phyloP scores from a whole-genome alignment of 2,888 invertebrate species.

The Heteromyza rotundicornis region DNA sequence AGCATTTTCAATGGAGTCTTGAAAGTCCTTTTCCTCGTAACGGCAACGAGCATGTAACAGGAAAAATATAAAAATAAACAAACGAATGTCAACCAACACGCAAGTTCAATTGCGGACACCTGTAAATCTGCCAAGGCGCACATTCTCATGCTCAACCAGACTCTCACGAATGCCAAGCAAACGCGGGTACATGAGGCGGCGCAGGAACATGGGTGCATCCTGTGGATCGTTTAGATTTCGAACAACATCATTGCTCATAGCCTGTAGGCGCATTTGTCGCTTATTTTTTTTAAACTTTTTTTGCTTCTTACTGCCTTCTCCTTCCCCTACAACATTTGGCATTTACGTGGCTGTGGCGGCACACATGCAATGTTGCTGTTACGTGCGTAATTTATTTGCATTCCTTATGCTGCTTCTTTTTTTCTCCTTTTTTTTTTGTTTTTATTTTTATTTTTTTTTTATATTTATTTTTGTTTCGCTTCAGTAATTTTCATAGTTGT shows the following conservation, averaged over 20 bases:
- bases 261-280: background rate
- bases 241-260: background rate
- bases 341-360: constrained; percentile 19
- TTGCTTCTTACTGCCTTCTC: background rate
- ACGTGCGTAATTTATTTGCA: constrained; percentile 11
- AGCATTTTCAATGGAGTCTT: too few relatives aligned
- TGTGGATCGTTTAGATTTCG: background rate
- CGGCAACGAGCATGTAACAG: background rate
- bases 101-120: background rate
- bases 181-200: too few relatives aligned
- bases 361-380: constrained; percentile 1
- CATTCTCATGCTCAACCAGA: too few relatives aligned
- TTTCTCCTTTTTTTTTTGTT: background rate
- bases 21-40: too few relatives aligned
- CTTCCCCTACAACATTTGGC: background rate
- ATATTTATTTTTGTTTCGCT: background rate
- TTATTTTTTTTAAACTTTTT: background rate
- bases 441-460: background rate
- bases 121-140: too few relatives aligned
- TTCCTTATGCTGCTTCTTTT: too few relatives aligned
- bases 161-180: background rate
- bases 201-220: background rate
- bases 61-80: background rate
- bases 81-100: background rate
- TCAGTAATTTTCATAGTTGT: background rate